Percentiles rank a stretch among this genome's conserved stretches.
Evolutionary conservation across 2,797 vertebrate genomes (phyloP).

Genomic region (Mastacembelus armatus): DNA sequence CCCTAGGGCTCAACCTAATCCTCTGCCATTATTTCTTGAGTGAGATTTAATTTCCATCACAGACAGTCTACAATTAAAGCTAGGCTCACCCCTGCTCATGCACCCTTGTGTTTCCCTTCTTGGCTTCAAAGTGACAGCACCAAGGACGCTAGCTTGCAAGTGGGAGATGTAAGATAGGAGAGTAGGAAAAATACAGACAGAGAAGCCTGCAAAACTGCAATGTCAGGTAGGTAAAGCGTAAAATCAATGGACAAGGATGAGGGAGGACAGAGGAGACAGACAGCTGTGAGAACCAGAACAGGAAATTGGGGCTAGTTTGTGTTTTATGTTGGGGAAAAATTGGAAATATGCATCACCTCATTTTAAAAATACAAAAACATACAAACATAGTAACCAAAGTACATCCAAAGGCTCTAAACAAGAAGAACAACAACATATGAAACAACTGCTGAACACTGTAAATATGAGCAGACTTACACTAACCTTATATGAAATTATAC

Average conservation of each 20-base stretch:
- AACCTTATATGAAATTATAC: too few relatives aligned
- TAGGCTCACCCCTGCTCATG: conserved; percentile 27
- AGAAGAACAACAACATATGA: too few relatives aligned
- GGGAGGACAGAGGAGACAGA: conserved; percentile 27
- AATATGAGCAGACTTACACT: too few relatives aligned
- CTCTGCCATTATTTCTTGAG: conserved; percentile 75
- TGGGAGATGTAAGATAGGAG: conserved; percentile 2
- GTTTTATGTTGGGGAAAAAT: background rate
- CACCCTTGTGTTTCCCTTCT: conserved; percentile 30
- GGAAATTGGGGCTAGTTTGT: background rate
- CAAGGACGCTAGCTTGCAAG: conserved; percentile 16
- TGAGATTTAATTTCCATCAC: conserved; percentile 76
- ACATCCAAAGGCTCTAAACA: too few relatives aligned
- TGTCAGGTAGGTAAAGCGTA: conserved; percentile 44
- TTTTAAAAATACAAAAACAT: background rate
- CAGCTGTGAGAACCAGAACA: conserved; percentile 11
- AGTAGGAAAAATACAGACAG: conserved; percentile 3
- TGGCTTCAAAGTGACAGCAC: conserved; percentile 53
- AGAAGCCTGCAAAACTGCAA: conserved; percentile 29
- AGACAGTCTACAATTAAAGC: conserved; percentile 72
- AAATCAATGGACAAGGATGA: conserved; percentile 31
- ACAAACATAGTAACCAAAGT: too few relatives aligned
- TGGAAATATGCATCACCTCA: background rate
- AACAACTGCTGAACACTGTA: too few relatives aligned
- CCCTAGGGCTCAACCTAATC: conserved; percentile 69